These are phyloP conservation scores for Lepidurus packardi DNA, from an alignment of 1,140 invertebrate genomes.

Conservation along the genomic window DNA sequence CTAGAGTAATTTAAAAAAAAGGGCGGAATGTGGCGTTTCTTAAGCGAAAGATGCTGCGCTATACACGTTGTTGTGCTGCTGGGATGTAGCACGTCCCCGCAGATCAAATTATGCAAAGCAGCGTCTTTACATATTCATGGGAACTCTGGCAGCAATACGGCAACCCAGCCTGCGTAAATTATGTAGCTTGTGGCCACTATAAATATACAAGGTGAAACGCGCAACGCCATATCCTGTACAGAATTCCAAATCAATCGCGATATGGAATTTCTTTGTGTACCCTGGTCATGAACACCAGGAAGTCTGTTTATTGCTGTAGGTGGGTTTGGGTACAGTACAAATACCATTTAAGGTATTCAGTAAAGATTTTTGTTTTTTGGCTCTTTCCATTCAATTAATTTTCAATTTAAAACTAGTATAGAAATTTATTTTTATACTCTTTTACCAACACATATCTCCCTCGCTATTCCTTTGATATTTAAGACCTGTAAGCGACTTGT, in stretches of 20 bases:
- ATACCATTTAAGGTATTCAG: not conserved
- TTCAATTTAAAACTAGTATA: no score
- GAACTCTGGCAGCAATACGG: constrained; percentile 7
- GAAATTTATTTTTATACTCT: no score
- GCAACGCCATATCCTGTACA: not conserved
- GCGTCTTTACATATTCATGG: not conserved
- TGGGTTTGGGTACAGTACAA: not conserved
- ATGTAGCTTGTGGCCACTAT: not conserved
- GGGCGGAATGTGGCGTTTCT: not conserved
- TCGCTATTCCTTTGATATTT: no score
- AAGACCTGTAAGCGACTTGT: no score
- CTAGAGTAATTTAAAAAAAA: not conserved
- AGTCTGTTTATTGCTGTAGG: not conserved
- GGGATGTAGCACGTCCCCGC: not conserved
- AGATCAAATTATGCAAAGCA: constrained; percentile 10
- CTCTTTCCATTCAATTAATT: no score
- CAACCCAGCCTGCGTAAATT: constrained; percentile 2
- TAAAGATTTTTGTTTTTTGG: not conserved
- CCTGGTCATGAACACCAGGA: constrained; percentile 2
- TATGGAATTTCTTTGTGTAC: not conserved
- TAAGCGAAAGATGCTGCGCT: not conserved
- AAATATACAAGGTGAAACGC: constrained; percentile 11
- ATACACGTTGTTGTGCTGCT: not conserved
- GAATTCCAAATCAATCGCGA: constrained; percentile 1
- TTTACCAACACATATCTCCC: no score